A percentile compares a stretch with the other conserved stretches of the same genome.
Conservation (phyloP, 1,140 invertebrate genomes). For the Bombus sibiricus region DNA sequence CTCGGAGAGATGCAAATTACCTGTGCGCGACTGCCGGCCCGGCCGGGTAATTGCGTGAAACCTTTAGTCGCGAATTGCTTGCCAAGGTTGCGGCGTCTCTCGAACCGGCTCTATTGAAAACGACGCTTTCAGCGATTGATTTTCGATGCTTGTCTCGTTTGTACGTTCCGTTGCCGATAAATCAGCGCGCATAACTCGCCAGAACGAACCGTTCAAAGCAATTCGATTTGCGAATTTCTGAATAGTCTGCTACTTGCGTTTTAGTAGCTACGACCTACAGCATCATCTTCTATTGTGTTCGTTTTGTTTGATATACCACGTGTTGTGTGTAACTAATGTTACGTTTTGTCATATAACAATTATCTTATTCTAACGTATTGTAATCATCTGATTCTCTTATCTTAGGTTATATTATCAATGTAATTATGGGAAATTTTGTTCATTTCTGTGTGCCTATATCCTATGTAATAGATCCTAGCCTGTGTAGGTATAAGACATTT, state of each 20-base stretch:
- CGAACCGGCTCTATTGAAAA: not conserved
- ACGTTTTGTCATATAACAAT: not conserved
- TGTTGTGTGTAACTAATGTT: not conserved
- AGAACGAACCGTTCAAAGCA: not conserved
- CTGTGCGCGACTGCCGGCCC: not conserved
- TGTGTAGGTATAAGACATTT: too few species aligned
- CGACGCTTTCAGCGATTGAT: conserved; percentile 11
- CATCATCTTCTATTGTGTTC: not conserved
- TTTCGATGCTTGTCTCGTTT: conserved; percentile 12
- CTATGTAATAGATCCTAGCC: too few species aligned
- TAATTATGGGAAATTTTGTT: too few species aligned
- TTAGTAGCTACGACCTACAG: not conserved
- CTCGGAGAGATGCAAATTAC: conserved; percentile 15
- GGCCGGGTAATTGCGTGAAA: conserved; percentile 3
- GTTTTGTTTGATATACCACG: not conserved
- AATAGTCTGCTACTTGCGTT: not conserved
- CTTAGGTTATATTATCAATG: too few species aligned
- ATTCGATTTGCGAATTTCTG: not conserved
- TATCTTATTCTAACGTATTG: too few species aligned
- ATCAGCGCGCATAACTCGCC: not conserved
- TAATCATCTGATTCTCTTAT: too few species aligned
- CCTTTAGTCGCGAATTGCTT: conserved; percentile 11
- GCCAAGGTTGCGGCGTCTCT: not conserved
- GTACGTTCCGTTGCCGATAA: not conserved
- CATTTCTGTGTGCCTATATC: too few species aligned